Evolutionary conservation across 2,797 vertebrate species (phyloP).

Genomic region (Sternotherus odoratus): DNA sequence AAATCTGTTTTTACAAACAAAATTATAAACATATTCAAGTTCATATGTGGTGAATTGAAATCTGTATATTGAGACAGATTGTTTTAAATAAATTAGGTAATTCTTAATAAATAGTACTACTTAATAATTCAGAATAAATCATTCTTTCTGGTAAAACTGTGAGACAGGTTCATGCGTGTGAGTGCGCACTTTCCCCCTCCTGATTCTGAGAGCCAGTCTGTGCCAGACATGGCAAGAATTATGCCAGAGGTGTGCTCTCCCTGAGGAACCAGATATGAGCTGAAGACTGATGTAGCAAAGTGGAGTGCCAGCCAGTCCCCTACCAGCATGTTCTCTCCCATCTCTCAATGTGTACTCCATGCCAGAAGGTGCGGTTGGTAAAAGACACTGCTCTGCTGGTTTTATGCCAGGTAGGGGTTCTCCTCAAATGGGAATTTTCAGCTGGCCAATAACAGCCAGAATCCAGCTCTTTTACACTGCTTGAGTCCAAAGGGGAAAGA

Average conservation of each 20-base stretch:
- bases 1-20: conserved; percentile 9
- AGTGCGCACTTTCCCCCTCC: neutral
- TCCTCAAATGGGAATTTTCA: neutral
- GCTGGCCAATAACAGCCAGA: neutral
- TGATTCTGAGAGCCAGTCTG: neutral
- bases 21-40: neutral
- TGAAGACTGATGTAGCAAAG: neutral
- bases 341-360: neutral
- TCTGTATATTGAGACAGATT: neutral
- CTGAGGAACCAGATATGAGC: neutral
- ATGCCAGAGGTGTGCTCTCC: neutral
- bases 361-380: neutral
- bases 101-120: neutral
- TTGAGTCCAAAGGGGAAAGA: neutral
- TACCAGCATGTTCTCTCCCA: neutral
- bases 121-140: too few species aligned
- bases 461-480: neutral
- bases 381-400: neutral
- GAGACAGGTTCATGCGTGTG: too few species aligned
- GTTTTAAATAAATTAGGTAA: neutral
- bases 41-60: neutral
- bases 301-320: rapidly evolving
- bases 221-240: neutral
- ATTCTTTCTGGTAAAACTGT: neutral
- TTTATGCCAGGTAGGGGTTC: rapidly evolving